These are phyloP conservation scores for Haliclona indistincta DNA, from an alignment of 37 sponge, comb jelly and placozoan species.

Conservation along the genomic window DNA sequence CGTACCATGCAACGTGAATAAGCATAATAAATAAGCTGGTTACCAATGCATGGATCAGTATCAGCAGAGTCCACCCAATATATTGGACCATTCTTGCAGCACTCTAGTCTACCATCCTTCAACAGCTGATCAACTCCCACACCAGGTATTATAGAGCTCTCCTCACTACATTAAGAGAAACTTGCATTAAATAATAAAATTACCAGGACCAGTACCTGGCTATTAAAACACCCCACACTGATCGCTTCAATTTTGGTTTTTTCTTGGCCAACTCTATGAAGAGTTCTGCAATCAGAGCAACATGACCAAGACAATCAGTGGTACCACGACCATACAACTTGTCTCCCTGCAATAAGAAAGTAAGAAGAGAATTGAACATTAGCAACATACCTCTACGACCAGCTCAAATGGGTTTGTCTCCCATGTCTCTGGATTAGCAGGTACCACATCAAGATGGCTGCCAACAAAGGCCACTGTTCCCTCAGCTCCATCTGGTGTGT, in stretches of 20 bases:
- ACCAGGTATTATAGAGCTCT: constrained; percentile 53
- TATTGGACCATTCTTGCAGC: constrained; percentile 62
- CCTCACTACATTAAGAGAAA: no score
- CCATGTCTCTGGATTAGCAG: constrained; percentile 83
- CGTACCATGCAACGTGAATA: no score
- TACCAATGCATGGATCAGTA: constrained; percentile 69
- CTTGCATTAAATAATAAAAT: no score
- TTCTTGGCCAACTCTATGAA: constrained; percentile 74
- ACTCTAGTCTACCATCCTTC: constrained; percentile 64
- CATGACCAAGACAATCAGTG: constrained; percentile 82
- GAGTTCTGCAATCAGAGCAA: constrained; percentile 76
- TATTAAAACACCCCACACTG: constrained; percentile 67
- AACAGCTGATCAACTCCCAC: constrained; percentile 79
- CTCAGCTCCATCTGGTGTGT: constrained; percentile 46
- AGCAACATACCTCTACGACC: constrained; percentile 44
- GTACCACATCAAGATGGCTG: constrained; percentile 73
- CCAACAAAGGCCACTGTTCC: constrained; percentile 71
- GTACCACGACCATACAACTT: constrained; percentile 79
- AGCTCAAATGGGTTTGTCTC: constrained; percentile 74
- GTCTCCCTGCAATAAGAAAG: constrained; percentile 73
- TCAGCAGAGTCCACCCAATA: constrained; percentile 87
- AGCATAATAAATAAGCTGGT: no score
- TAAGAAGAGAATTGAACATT: no score
- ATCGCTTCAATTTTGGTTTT: constrained; percentile 55
- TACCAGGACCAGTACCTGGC: constrained; percentile 29